Evolutionary conservation across 2,888 invertebrate genomes (phyloP).

Genomic region (Caenorhabditis uteleia): DNA sequence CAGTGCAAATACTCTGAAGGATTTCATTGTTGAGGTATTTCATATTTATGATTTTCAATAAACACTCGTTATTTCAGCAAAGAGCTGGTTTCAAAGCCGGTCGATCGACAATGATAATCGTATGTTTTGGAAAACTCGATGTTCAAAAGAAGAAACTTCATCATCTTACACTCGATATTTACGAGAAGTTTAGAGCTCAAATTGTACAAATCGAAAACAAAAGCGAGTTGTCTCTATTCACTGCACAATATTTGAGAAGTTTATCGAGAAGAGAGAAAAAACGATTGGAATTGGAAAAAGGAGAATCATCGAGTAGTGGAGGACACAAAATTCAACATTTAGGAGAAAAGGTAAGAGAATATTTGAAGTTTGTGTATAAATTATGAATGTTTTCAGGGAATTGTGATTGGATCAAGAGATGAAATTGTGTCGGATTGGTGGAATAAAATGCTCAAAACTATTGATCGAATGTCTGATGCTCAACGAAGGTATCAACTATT

Average conservation of each 20-base stretch:
- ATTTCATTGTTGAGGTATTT: conserved; percentile 24
- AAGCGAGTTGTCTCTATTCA: conserved; percentile 24
- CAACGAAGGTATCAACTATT: conserved; percentile 25
- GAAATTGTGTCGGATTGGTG: conserved; percentile 47
- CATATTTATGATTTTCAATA: neutral
- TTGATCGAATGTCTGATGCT: conserved; percentile 35
- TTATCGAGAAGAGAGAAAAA: conserved; percentile 28
- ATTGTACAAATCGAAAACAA: conserved; percentile 13
- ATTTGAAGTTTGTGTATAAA: too few relatives aligned
- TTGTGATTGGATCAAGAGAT: conserved; percentile 12
- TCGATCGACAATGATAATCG: conserved; percentile 36
- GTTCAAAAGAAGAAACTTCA: conserved; percentile 31
- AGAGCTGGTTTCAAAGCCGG: conserved; percentile 20
- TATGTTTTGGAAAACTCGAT: conserved; percentile 30
- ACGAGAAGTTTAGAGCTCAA: conserved; percentile 31
- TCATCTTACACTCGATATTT: conserved; percentile 22
- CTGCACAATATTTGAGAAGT: conserved; percentile 33
- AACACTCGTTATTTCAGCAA: conserved; percentile 18
- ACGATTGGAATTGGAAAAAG: neutral
- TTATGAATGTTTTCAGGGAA: too few relatives aligned
- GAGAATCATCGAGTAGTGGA: conserved; percentile 1
- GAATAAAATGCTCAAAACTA: conserved; percentile 43
- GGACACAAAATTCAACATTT: conserved; percentile 23
- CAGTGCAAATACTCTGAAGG: conserved; percentile 3
- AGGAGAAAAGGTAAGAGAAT: conserved; percentile 36